Conservation (phyloP, 2,113 vertebrate genomes). For the Plestiodon gilberti region DNA sequence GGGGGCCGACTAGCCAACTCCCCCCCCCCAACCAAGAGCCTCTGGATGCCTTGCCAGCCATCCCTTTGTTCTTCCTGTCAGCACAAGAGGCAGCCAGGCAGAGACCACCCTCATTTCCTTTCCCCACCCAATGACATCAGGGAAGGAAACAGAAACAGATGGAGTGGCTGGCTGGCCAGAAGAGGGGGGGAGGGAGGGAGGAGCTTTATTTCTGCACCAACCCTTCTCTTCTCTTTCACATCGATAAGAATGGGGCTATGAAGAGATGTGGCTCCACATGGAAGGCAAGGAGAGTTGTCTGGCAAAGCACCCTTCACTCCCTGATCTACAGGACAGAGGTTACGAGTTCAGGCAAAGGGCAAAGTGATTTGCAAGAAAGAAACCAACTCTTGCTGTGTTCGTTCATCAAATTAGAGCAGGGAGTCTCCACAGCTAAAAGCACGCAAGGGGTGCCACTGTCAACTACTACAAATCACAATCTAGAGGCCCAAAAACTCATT, state of each 20-base stretch:
- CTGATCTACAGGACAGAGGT: not conserved
- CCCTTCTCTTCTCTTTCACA: not conserved
- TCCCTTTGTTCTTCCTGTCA: slow-evolving; percentile 63
- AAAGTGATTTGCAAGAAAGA: not conserved
- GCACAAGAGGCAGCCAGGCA: slow-evolving; percentile 7
- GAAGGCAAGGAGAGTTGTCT: not conserved
- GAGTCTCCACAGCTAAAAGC: not conserved
- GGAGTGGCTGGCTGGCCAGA: slow-evolving; percentile 11
- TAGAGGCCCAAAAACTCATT: not conserved
- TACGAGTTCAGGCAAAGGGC: not conserved
- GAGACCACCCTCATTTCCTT: slow-evolving; percentile 45
- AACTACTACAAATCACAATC: not conserved
- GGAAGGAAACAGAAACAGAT: slow-evolving; percentile 31
- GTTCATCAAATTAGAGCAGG: not conserved
- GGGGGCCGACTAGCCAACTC: slow-evolving; percentile 40
- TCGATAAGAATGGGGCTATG: not conserved
- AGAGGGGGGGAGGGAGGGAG: not conserved
- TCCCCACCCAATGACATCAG: slow-evolving; percentile 19
- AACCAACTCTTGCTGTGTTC: no score
- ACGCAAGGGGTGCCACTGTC: not conserved
- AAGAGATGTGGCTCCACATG: not conserved
- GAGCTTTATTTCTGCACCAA: not conserved
- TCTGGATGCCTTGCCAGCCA: slow-evolving; percentile 58
- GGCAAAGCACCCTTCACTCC: not conserved
- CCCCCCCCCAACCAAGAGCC: slow-evolving; percentile 59